Conservation (phyloP, 2,797 vertebrate genomes). For the Myotis pilosus region DNA sequence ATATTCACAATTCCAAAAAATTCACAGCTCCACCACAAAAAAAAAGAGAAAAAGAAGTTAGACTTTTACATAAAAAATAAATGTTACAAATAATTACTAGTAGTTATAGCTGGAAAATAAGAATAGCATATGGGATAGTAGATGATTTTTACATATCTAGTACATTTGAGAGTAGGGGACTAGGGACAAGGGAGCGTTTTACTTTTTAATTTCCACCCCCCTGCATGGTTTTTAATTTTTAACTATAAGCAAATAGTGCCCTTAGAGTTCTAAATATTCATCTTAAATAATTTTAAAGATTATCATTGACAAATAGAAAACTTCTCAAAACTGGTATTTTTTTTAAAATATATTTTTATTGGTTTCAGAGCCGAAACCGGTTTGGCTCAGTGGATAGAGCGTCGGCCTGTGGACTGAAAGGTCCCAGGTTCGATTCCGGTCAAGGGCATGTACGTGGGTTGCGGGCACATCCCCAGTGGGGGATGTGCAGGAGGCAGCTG, state of each 20-base stretch:
- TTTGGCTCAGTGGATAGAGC: no score
- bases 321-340: slow-evolving; percentile 1
- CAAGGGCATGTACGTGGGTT: no score
- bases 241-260: not conserved
- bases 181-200: not conserved
- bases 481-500: no score
- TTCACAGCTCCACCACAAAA: slow-evolving; percentile 64
- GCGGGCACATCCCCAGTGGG: no score
- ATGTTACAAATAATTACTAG: not conserved
- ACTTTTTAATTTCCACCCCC: not conserved
- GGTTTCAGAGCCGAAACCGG: no score
- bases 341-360: not conserved
- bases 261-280: slow-evolving; percentile 21
- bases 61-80: slow-evolving; percentile 23
- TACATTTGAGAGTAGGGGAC: not conserved
- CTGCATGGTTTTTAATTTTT: not conserved
- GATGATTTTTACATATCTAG: not conserved
- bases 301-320: slow-evolving; percentile 26
- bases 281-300: not conserved
- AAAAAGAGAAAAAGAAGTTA: not conserved
- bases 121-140: not conserved
- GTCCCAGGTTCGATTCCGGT: no score
- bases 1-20: slow-evolving; percentile 77
- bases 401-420: no score
- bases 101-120: not conserved